Percentiles rank a stretch among this genome's conserved stretches.
phyloP scores from a whole-genome alignment of 2,888 invertebrate species.

The Omphaloscelis lunosa region DNA sequence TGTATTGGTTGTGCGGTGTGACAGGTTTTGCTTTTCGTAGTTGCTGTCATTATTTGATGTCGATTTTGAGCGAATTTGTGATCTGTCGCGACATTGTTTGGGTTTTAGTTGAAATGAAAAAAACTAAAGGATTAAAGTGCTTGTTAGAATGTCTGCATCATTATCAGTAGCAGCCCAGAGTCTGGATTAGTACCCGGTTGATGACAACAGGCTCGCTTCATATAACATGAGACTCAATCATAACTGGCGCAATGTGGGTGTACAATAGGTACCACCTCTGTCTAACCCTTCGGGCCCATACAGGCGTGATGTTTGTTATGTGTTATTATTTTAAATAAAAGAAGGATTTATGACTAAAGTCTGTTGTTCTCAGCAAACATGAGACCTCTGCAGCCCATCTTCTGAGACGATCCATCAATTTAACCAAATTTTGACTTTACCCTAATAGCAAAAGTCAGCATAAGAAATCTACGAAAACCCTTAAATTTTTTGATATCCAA shows the following conservation, averaged over 20 bases:
- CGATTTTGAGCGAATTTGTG: conserved; percentile 33
- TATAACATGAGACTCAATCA: neutral
- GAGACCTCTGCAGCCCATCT: neutral
- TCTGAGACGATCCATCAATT: neutral
- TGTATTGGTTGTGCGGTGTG: conserved; percentile 70
- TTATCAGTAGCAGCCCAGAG: too few species aligned
- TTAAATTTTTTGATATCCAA: conserved; percentile 25
- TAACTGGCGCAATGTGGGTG: neutral
- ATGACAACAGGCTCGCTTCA: neutral
- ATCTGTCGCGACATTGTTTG: neutral
- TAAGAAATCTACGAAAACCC: conserved; percentile 1
- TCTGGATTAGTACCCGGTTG: neutral
- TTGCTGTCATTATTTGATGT: conserved; percentile 67
- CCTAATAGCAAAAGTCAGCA: neutral
- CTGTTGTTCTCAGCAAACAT: neutral
- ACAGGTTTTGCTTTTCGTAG: conserved; percentile 69
- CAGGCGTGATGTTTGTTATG: neutral
- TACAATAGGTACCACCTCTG: neutral
- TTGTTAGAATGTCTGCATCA: neutral
- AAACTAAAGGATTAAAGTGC: neutral
- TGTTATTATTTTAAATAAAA: neutral
- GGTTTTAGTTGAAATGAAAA: neutral
- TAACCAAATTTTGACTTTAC: neutral
- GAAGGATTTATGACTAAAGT: too few species aligned
- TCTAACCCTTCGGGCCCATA: too few species aligned